Conservation (phyloP, 2,888 invertebrate genomes). For the Chrysopilus asiliformis region DNA sequence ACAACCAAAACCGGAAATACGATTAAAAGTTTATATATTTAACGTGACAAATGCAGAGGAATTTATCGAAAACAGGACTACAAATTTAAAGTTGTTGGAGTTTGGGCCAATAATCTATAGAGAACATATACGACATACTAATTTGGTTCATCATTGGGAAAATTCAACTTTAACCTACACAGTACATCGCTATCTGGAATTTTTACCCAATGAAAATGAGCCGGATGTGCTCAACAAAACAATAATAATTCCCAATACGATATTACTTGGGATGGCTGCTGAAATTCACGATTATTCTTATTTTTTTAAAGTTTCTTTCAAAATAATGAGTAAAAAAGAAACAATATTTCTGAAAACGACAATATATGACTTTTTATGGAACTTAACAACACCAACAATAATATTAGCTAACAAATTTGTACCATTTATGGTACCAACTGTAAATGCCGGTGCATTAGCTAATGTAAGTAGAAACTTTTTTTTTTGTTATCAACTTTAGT, state of each 20-base stretch:
- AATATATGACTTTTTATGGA: constrained; percentile 51
- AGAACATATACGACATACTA: constrained; percentile 14
- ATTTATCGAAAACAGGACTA: constrained; percentile 47
- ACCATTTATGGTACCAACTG: constrained; percentile 47
- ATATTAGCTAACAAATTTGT: constrained; percentile 40
- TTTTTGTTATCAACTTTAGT: constrained; percentile 1
- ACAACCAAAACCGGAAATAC: constrained; percentile 46
- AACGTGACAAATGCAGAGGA: constrained; percentile 62
- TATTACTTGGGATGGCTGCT: constrained; percentile 43
- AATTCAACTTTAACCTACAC: constrained; percentile 37
- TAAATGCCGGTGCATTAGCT: constrained; percentile 49
- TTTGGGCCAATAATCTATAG: constrained; percentile 44
- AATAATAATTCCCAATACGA: constrained; percentile 28
- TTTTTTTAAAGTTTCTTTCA: constrained; percentile 41
- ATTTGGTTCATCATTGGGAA: constrained; percentile 16
- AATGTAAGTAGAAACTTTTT: constrained; percentile 37
- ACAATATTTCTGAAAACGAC: constrained; percentile 41
- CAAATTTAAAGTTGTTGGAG: constrained; percentile 51
- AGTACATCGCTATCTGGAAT: constrained; percentile 41
- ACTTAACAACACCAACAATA: constrained; percentile 48
- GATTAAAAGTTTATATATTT: constrained; percentile 53
- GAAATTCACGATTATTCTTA: constrained; percentile 43
- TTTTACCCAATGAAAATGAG: constrained; percentile 43
- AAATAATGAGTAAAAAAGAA: constrained; percentile 39
- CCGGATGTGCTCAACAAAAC: constrained; percentile 42